Conservation (phyloP, 2,888 invertebrate genomes). For the Drosophila fulvimacula region DNA sequence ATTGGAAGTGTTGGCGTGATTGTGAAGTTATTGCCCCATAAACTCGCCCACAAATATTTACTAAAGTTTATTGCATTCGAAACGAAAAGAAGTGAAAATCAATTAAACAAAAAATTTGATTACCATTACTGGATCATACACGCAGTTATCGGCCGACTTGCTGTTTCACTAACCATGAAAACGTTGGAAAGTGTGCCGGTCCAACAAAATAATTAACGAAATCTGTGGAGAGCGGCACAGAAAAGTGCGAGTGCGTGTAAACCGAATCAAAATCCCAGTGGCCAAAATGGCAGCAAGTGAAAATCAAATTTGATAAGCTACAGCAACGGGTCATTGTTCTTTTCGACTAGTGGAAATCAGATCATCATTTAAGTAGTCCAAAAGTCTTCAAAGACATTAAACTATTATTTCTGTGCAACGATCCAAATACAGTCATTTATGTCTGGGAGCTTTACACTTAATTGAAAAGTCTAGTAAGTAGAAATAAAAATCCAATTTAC, state of each 20-base stretch:
- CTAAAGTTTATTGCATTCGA: slow-evolving; percentile 46
- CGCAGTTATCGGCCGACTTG: slow-evolving; percentile 44
- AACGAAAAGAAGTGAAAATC: slow-evolving; percentile 50
- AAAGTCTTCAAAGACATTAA: slow-evolving; percentile 23
- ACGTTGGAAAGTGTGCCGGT: slow-evolving; percentile 61
- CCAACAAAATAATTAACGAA: slow-evolving; percentile 54
- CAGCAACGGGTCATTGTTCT: slow-evolving; percentile 51
- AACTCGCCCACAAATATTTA: slow-evolving; percentile 53
- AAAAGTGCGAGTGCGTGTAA: slow-evolving; percentile 56
- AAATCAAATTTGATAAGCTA: slow-evolving; percentile 57
- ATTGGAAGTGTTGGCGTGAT: slow-evolving; percentile 39
- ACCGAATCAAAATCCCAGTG: slow-evolving; percentile 18
- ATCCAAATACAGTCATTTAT: slow-evolving; percentile 46
- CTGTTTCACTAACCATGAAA: slow-evolving; percentile 69
- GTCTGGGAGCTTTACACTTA: slow-evolving; percentile 41
- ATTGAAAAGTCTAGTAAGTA: slow-evolving; percentile 64
- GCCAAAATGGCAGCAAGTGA: slow-evolving; percentile 67
- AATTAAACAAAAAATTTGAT: slow-evolving; percentile 49
- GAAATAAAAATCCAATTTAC: slow-evolving; percentile 3
- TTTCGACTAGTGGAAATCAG: slow-evolving; percentile 36
- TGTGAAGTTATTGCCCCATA: slow-evolving; percentile 54
- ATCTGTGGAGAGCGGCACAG: slow-evolving; percentile 34
- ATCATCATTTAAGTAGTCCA: slow-evolving; percentile 14
- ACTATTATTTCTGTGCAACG: slow-evolving; percentile 40
- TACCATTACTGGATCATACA: slow-evolving; percentile 49